phyloP scores from a whole-genome alignment of 2,888 invertebrate species.

The Drosophila fungiperda region DNA sequence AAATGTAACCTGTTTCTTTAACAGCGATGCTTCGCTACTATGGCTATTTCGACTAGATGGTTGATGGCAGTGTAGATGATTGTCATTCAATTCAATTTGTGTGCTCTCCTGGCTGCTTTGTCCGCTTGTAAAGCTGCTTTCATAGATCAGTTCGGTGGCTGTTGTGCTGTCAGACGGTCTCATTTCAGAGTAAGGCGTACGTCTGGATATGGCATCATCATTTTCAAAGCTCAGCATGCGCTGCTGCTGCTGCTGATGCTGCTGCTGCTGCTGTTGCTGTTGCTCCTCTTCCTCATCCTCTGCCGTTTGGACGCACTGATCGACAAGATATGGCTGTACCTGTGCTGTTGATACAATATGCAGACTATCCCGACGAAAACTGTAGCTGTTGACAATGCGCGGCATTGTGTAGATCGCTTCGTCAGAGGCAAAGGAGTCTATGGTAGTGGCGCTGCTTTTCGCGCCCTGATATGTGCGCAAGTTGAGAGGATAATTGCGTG shows the following conservation, averaged over 20 bases:
- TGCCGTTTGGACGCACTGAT: slow-evolving; percentile 66
- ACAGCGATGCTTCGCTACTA: slow-evolving; percentile 57
- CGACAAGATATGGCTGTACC: slow-evolving; percentile 57
- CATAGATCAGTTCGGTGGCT: slow-evolving; percentile 19
- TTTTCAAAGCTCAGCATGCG: slow-evolving; percentile 5
- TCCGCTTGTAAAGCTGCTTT: slow-evolving; percentile 2
- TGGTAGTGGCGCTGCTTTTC: slow-evolving; percentile 42
- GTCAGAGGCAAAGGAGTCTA: background rate
- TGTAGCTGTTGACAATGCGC: slow-evolving; percentile 72
- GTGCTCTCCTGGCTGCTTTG: slow-evolving; percentile 1
- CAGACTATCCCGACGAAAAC: slow-evolving; percentile 70
- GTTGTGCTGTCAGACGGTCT: slow-evolving; percentile 19
- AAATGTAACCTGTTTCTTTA: slow-evolving; percentile 69
- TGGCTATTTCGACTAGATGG: slow-evolving; percentile 68
- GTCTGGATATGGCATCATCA: slow-evolving; percentile 36
- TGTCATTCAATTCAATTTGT: slow-evolving; percentile 25
- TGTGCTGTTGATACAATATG: slow-evolving; percentile 71
- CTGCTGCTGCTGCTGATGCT: slow-evolving; percentile 4
- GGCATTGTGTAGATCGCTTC: slow-evolving; percentile 55
- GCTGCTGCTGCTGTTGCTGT: slow-evolving; percentile 7
- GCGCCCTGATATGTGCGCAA: slow-evolving; percentile 68
- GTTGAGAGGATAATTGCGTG: slow-evolving; percentile 66
- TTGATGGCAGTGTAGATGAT: slow-evolving; percentile 60
- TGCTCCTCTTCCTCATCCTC: slow-evolving; percentile 27
- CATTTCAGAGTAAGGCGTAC: slow-evolving; percentile 22